Evolutionary conservation across 2,888 invertebrate genomes (phyloP).

Genomic region (Thera obeliscata): DNA sequence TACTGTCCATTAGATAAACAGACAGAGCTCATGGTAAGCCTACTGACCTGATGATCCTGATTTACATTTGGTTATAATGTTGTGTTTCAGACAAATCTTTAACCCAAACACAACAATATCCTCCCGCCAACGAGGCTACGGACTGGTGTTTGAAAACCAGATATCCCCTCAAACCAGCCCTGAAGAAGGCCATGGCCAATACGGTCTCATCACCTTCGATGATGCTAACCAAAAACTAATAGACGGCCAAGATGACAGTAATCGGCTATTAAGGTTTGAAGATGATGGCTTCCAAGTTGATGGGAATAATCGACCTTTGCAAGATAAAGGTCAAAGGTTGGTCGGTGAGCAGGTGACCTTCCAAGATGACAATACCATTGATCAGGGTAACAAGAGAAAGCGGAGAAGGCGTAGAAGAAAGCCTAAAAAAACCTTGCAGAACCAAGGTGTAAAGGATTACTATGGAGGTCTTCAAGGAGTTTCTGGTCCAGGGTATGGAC

Average conservation of each 20-base stretch:
- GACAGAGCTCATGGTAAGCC: too few species aligned
- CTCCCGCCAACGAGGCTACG: conserved; percentile 41
- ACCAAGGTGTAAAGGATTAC: conserved; percentile 8
- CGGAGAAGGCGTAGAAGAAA: conserved; percentile 53
- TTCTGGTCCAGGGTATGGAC: conserved; percentile 21
- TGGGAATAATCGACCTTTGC: conserved; percentile 16
- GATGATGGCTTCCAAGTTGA: conserved; percentile 24
- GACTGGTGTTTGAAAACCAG: conserved; percentile 42
- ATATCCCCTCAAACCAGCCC: conserved; percentile 13
- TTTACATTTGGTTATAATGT: not conserved
- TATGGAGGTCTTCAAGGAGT: conserved; percentile 14
- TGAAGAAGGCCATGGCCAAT: conserved; percentile 23
- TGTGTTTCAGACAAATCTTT: conserved; percentile 50
- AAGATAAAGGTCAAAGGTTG: conserved; percentile 13
- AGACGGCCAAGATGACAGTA: conserved; percentile 33
- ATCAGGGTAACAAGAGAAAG: conserved; percentile 45
- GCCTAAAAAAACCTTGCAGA: conserved; percentile 43
- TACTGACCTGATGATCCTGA: too few species aligned
- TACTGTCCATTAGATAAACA: too few species aligned
- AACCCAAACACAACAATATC: conserved; percentile 35
- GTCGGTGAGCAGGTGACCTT: conserved; percentile 23
- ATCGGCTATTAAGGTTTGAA: conserved; percentile 45
- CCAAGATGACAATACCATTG: conserved; percentile 46
- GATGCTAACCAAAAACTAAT: conserved; percentile 32
- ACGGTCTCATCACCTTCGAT: conserved; percentile 38